Evolutionary conservation across 2,888 invertebrate genomes (phyloP), one percentile per base, ranked within the genome.

Genomic region (Hesperia comma): DNA sequence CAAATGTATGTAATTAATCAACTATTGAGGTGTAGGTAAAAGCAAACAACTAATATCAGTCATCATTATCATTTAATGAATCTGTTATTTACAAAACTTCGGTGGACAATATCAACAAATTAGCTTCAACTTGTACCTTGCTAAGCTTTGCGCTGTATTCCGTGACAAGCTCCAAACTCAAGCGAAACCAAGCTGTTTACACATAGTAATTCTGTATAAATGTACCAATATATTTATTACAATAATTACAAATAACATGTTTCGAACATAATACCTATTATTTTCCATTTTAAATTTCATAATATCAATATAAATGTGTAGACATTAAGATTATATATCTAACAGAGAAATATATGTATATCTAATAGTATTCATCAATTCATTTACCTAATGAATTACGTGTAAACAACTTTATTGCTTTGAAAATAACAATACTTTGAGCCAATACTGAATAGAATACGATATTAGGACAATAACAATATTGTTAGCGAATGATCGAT

Each of bases 71-170:
- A 78, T 87, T 88, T 89, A 90, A 89, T 90, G 86, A 88, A 83
- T 86, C 83, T 75, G 81, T 89, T 90, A 89, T 88, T 85, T 90
- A 90, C 88, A 90, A 89, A 88, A 80, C 83, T 81, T 90, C 91
- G 91, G 92, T 91, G 92, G 92, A 90, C 82, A 86, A 85, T 78
- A 75, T 87, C 82, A 85, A 83, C 82, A 83, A 51, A 81, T 78
- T 73, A 76, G 73, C 75, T 71, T 70, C 63, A 66, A 71, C 58
- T 71, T 72, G 72, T 73, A 74, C 67, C 68, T 68, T 72, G 70
- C 70, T 68, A 74, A 72, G 73, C 75, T 61, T 57, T 61, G 72
- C 70, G 68, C 69, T 62, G 54, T 63, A 71, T 62, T 68, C 66
- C 46, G 68, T 71, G 70, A 72, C 57, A 72, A 72, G 71, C 67